These are phyloP conservation scores for Onychomys arenicola DNA, from an alignment of 2,797 vertebrate species.

Conservation along the genomic window DNA sequence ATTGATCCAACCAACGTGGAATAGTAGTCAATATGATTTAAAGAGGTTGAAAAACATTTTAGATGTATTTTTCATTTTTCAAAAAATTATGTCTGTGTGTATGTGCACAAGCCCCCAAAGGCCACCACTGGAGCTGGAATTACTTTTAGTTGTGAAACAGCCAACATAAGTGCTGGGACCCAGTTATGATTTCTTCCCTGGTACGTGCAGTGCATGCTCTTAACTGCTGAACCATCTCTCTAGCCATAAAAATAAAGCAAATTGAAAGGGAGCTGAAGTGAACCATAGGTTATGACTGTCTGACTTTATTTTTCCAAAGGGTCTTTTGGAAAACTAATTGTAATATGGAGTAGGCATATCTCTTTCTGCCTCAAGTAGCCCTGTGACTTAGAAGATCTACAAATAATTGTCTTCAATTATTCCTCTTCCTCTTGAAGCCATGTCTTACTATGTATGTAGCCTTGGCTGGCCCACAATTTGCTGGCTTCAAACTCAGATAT, in stretches of 20 bases:
- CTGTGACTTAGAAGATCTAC: background rate
- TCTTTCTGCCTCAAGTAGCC: background rate
- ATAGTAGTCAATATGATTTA: background rate
- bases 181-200: background rate
- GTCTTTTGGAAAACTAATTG: background rate
- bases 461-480: background rate
- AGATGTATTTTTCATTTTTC: background rate
- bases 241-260: background rate
- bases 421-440: background rate
- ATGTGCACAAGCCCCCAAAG: background rate
- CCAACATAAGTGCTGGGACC: background rate
- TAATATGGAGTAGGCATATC: background rate
- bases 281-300: background rate
- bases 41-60: background rate
- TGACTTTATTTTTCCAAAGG: conserved; percentile 41
- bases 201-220: background rate
- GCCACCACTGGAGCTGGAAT: background rate
- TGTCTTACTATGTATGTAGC: background rate
- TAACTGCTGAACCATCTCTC: background rate
- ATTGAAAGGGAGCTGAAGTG: conserved; percentile 39
- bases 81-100: background rate
- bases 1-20: background rate
- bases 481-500: background rate
- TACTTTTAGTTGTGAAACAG: background rate
- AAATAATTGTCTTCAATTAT: background rate